Evolutionary conservation across 2,888 invertebrate genomes (phyloP), one percentile per base, ranked within the genome.

Genomic region (Camptogramma bilineatum): DNA sequence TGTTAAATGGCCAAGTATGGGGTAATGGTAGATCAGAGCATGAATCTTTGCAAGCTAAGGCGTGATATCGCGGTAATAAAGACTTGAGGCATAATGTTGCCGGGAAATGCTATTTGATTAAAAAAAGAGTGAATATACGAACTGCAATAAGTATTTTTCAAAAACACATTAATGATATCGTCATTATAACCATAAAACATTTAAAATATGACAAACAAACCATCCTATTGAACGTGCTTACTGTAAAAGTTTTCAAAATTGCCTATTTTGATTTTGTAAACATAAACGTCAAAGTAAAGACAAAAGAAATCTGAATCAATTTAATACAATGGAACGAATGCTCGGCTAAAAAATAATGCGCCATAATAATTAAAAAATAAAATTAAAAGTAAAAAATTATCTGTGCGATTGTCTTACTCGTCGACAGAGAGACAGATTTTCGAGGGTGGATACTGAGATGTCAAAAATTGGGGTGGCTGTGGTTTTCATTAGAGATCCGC

Each of bases 1-100:
- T 68, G 72, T 78, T 76, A 68, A 69, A 74, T 72, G 70, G 67
- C 68, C 71, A 72, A 76, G 73, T 76, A 69, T 59, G 56, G 18
- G 59, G 52, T 71, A 50, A 63, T 68, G 56, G 65, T 24, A 50
- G 55, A 67, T 60, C 57, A 52, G 62, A 46, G 48, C 34, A 64
- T 62, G 63, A 62, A 70, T 72, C 65, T 66, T 61, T 57, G 44
- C 44, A 24, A 48, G 56, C 56, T 57, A 42, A 63, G 48, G 47
- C 47, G 44, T 47, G 21, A 53, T 59, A 59, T 52, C 28, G 31
- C 46, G 48, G 56, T 48, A 46, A 54, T 54, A 48, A 55, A 18
- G 46, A 31, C 55, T 47, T 39, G 18, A 47, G 8, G 31, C 18
- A 13, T 10, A 16, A 42, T 53, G 39, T 39, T 19, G 1, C 5